phyloP scores from a whole-genome alignment of 2,888 invertebrate species.

The Acanthosepion pharaonis region DNA sequence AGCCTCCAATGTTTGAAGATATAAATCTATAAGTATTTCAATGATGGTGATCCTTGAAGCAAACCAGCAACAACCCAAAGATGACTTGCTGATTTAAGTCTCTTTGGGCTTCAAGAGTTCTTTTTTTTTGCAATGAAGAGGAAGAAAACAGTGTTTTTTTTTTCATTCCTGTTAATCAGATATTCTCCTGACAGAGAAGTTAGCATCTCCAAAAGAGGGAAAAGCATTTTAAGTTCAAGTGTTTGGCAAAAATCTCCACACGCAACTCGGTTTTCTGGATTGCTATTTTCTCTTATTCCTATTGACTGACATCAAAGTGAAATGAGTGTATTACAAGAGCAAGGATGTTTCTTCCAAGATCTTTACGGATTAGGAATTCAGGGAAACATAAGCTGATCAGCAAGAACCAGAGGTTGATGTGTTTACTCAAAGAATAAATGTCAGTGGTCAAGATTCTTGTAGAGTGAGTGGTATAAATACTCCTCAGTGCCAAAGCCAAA shows the following conservation, averaged over 20 bases:
- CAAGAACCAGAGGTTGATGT: not conserved
- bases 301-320: not conserved
- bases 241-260: not conserved
- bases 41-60: too few species aligned
- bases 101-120: too few species aligned
- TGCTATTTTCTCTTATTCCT: not conserved
- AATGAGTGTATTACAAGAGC: not conserved
- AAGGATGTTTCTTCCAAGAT: constrained; percentile 4
- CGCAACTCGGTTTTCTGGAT: not conserved
- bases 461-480: not conserved
- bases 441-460: not conserved
- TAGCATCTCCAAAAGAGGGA: not conserved
- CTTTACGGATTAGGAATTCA: not conserved
- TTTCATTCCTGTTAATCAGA: not conserved
- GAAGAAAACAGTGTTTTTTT: not conserved
- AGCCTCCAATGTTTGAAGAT: too few species aligned
- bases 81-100: too few species aligned
- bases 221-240: not conserved
- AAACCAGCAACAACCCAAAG: too few species aligned
- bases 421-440: constrained; percentile 8
- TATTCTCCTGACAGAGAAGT: not conserved
- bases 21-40: too few species aligned
- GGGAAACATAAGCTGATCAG: not conserved
- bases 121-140: too few species aligned
- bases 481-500: not conserved